Conservation (phyloP, 2,888 invertebrate species). For the Hylaea fasciaria region DNA sequence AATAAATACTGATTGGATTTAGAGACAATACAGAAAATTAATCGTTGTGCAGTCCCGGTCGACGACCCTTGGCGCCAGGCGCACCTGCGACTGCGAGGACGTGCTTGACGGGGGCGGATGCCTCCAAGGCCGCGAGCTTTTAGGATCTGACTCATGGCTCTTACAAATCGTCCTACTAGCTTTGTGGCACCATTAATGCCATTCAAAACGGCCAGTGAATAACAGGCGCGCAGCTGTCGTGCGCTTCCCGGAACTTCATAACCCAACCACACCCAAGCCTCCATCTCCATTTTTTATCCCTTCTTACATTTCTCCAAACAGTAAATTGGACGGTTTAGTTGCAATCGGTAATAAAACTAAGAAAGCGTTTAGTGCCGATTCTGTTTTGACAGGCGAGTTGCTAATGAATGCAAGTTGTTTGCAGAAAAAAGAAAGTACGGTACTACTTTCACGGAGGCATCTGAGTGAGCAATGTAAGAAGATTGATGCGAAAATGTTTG, state of each 20-base stretch:
- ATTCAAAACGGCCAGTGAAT: conserved; percentile 36
- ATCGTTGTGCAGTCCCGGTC: conserved; percentile 61
- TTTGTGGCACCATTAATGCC: conserved; percentile 39
- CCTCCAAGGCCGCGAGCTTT: conserved; percentile 67
- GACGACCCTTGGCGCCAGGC: conserved; percentile 64
- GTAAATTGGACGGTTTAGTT: conserved; percentile 33
- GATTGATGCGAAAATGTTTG: conserved; percentile 46
- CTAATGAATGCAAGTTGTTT: conserved; percentile 59
- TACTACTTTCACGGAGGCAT: conserved; percentile 62
- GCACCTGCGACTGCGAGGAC: conserved; percentile 71
- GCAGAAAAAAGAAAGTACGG: conserved; percentile 68
- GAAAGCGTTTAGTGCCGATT: conserved; percentile 43
- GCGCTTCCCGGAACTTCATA: conserved; percentile 39
- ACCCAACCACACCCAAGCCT: conserved; percentile 24
- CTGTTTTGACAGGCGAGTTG: conserved; percentile 49
- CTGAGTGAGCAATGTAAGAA: conserved; percentile 48
- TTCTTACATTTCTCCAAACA: conserved; percentile 36
- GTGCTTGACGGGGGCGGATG: conserved; percentile 62
- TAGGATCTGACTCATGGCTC: conserved; percentile 52
- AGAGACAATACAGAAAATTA: conserved; percentile 51
- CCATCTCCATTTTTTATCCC: conserved; percentile 28
- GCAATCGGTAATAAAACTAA: conserved; percentile 39
- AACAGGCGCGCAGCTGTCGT: conserved; percentile 37
- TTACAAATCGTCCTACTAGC: conserved; percentile 32
- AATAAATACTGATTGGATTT: conserved; percentile 46